phyloP scores from a whole-genome alignment of 2,797 vertebrate genomes.

The Halcyon leucocephala region DNA sequence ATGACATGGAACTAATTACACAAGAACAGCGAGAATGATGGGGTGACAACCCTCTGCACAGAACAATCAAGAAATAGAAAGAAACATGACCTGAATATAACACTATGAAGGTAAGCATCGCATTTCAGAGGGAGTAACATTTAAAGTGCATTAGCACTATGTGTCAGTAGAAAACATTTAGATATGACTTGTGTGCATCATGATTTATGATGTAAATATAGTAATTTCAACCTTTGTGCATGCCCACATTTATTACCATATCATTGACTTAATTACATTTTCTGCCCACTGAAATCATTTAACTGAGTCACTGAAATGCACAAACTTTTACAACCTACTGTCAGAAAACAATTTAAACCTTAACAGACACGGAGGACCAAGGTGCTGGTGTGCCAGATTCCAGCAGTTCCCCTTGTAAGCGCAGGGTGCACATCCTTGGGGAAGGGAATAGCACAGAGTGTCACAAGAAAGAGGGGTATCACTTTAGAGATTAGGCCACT shows the following conservation, averaged over 20 bases:
- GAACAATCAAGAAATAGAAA: not conserved
- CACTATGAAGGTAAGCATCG: not conserved
- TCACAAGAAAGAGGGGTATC: not conserved
- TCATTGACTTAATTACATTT: not conserved
- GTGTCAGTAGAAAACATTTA: constrained; percentile 33
- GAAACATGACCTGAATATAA: not conserved
- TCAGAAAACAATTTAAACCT: not conserved
- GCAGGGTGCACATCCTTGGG: not conserved
- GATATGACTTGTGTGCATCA: not conserved
- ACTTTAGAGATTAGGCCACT: not conserved
- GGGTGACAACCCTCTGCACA: not conserved
- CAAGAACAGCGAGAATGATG: not conserved
- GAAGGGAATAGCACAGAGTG: not conserved
- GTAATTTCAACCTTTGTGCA: constrained; percentile 24
- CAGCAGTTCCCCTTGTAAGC: not conserved
- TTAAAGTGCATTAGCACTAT: constrained; percentile 9
- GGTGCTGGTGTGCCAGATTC: not conserved
- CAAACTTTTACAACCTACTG: not conserved
- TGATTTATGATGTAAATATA: constrained; percentile 46
- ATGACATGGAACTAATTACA: not conserved
- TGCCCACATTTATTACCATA: not conserved
- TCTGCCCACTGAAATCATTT: constrained; percentile 8
- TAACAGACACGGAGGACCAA: not conserved
- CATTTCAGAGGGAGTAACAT: not conserved
- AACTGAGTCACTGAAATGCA: constrained; percentile 30